Base-by-base conservation (phyloP, 2,113 vertebrate genomes). In the Podarcis raffonei region DNA sequence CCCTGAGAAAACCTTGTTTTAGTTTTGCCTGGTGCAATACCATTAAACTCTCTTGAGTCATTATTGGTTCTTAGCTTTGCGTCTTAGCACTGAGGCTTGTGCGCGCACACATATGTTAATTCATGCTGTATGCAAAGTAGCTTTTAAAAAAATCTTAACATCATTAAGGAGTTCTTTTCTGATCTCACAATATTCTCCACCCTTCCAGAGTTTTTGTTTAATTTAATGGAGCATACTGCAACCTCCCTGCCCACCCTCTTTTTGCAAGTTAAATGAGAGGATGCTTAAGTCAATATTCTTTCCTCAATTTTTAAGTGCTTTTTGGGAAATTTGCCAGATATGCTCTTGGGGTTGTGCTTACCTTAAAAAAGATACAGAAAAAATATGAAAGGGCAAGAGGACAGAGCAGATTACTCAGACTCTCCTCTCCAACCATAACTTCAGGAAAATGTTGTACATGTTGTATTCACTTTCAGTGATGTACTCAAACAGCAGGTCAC, bases 381-480 rank as follows among this genome's bases (percentile, higher is more conserved):
- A 90, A 87, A 77, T 32, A 15, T 2, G 0, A 92, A 80, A 88
- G 13, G 87, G 77, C 87, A 91, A 59, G 12, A 91, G 89, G 71
- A 1, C 4, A 35, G 86, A 65, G 27, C 7, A 87, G 86, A 27
- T 59, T 88, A 59, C 81, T 8, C 5, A 85, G 37, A 85, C 62
- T 42, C 32, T 42, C 16, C 35, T 74, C 5, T 22, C 22, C 62
- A 59, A 75, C 3, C 3, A 72, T 88, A 65, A 65, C 30, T 83
- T 81, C 48, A 30, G 66, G 37, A 62, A 78, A 79, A 79, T 35
- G 11, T 20, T 78, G 39, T 22, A 42, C 66, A 30, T 72, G 66
- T 87, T 81, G 77, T 37, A 87, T 81, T 85, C 25, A 23, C 32
- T 37, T 85, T 71, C 32, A 85, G 42, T 65, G 53, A 30, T 81